Evolutionary conservation across 2,113 vertebrate genomes (phyloP).

Genomic region (Carlito syrichta): DNA sequence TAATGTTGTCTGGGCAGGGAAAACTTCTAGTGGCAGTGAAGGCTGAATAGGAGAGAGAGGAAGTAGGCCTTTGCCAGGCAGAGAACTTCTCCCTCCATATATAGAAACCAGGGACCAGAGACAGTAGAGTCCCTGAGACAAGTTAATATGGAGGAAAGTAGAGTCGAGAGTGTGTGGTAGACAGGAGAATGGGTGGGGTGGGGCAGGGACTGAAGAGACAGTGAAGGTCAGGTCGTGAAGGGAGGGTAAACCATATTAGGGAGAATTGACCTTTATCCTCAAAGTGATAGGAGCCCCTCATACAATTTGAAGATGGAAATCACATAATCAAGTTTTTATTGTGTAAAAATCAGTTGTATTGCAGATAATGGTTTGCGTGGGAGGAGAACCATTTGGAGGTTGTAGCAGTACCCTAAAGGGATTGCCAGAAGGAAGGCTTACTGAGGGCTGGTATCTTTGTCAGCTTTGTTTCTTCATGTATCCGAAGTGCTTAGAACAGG

Average conservation of each 20-base stretch:
- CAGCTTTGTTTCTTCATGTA: background rate
- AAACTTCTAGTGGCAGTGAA: no score
- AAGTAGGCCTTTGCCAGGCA: background rate
- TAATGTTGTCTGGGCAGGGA: background rate
- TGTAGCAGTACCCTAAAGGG: background rate
- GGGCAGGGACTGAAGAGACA: background rate
- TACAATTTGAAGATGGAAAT: background rate
- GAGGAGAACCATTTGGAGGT: background rate
- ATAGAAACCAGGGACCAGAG: background rate
- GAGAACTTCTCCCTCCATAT: rapidly evolving
- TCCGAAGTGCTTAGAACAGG: background rate
- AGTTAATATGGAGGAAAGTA: background rate
- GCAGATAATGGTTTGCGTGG: background rate
- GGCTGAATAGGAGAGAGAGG: background rate
- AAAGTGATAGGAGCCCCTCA: background rate
- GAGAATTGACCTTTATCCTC: background rate
- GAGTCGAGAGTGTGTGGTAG: background rate
- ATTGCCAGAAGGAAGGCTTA: background rate
- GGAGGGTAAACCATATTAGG: background rate
- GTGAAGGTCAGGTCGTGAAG: background rate
- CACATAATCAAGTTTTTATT: background rate
- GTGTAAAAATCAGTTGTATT: background rate
- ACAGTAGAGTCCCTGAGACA: background rate
- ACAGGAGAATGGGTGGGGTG: background rate
- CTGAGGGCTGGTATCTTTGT: background rate